A percentile compares a stretch with the other conserved stretches of the same genome.
These are phyloP conservation scores for Torymus tubicola DNA, from an alignment of 2,888 invertebrate species.

Conservation along the genomic window DNA sequence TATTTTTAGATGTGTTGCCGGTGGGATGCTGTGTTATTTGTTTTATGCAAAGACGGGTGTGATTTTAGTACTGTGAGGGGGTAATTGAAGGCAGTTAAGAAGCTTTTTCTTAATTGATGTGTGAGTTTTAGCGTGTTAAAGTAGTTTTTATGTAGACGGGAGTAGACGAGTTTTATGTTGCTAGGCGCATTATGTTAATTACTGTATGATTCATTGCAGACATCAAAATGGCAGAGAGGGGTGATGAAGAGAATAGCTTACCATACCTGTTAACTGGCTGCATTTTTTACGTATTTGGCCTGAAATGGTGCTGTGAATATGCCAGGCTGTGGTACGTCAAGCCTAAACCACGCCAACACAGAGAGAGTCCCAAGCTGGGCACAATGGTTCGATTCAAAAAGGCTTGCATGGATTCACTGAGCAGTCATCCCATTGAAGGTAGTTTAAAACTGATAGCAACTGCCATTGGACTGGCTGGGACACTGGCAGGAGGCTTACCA, in stretches of 20 bases:
- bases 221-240: constrained; percentile 38
- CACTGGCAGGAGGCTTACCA: constrained; percentile 66
- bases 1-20: too few species aligned
- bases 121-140: too few species aligned
- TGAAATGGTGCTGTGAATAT: constrained; percentile 73
- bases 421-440: constrained; percentile 69
- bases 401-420: constrained; percentile 63
- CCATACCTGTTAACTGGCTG: constrained; percentile 69
- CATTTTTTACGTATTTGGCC: constrained; percentile 70
- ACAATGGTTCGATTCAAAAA: constrained; percentile 51
- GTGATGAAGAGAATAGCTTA: constrained; percentile 60
- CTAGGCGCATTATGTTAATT: too few species aligned
- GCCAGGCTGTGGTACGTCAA: constrained; percentile 67
- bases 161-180: too few species aligned
- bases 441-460: constrained; percentile 70
- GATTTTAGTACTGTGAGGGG: too few species aligned
- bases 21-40: too few species aligned
- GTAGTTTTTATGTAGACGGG: too few species aligned
- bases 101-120: too few species aligned
- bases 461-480: constrained; percentile 69
- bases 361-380: constrained; percentile 58
- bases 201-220: constrained; percentile 24
- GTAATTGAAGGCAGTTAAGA: too few species aligned
- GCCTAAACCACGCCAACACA: constrained; percentile 58
- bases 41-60: too few species aligned